These are phyloP conservation scores for Chymomyza procnemis DNA, from an alignment of 2,888 invertebrate species.

Conservation along the genomic window DNA sequence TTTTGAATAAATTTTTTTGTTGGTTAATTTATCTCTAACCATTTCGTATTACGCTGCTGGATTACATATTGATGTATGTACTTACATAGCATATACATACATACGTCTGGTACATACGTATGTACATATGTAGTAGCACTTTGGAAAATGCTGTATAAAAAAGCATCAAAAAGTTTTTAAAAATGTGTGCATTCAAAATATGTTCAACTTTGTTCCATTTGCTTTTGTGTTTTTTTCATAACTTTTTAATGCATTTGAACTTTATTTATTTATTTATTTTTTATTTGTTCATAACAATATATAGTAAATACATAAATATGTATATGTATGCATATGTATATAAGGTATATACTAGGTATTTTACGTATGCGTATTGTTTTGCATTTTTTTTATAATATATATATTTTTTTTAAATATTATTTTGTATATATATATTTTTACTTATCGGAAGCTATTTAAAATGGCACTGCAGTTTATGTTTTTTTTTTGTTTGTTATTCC, in stretches of 20 bases:
- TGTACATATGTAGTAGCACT: slow-evolving; percentile 22
- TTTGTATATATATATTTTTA: slow-evolving; percentile 37
- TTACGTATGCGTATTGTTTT: slow-evolving; percentile 18
- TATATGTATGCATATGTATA: slow-evolving; percentile 29
- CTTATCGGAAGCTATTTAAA: slow-evolving; percentile 76
- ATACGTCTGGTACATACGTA: slow-evolving; percentile 15
- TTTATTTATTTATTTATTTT: no score
- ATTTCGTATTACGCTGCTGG: neutral
- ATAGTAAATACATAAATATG: slow-evolving; percentile 55
- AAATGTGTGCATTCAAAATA: slow-evolving; percentile 60
- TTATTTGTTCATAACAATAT: slow-evolving; percentile 70
- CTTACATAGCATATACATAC: slow-evolving; percentile 6
- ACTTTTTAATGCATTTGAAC: slow-evolving; percentile 64
- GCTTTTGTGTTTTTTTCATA: slow-evolving; percentile 48
- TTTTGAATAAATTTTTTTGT: neutral
- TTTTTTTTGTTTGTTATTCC: slow-evolving; percentile 60
- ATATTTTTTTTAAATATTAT: slow-evolving; percentile 5
- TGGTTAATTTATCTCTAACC: no score
- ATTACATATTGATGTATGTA: neutral
- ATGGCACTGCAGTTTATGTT: slow-evolving; percentile 76
- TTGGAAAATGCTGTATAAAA: slow-evolving; percentile 24
- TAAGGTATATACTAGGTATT: slow-evolving; percentile 22
- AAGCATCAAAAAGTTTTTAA: slow-evolving; percentile 64
- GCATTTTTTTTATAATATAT: slow-evolving; percentile 13
- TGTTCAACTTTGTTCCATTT: slow-evolving; percentile 67